Percentiles rank a stretch among this genome's conserved stretches.
These are phyloP conservation scores for Paratilapia polleni DNA, from an alignment of 2,113 vertebrate genomes.

Conservation along the genomic window DNA sequence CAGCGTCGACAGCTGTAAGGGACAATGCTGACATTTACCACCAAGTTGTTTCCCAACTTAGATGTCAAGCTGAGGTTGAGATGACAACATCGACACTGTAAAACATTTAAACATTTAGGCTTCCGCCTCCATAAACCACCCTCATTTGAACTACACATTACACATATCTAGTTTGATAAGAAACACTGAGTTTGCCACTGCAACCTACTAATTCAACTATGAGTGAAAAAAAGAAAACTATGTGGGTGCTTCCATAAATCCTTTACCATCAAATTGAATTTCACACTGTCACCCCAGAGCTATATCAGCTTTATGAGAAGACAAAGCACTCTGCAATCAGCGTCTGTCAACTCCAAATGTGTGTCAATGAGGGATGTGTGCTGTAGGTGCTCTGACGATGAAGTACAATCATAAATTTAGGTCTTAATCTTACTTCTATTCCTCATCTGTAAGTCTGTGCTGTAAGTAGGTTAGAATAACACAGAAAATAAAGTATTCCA, in stretches of 20 bases:
- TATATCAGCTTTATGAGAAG: conserved; percentile 16
- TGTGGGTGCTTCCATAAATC: conserved; percentile 18
- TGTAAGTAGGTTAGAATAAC: background rate
- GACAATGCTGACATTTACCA: conserved; percentile 16
- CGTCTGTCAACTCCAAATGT: conserved; percentile 5
- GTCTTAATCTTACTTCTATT: background rate
- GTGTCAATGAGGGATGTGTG: background rate
- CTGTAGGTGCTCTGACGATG: background rate
- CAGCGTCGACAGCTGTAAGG: conserved; percentile 40
- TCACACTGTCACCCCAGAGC: conserved; percentile 11
- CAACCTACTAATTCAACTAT: background rate
- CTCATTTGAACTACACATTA: background rate
- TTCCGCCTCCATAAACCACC: background rate
- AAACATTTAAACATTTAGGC: background rate
- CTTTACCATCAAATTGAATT: conserved; percentile 28
- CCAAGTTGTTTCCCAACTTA: background rate
- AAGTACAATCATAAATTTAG: background rate
- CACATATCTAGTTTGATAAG: background rate
- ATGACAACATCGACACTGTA: background rate
- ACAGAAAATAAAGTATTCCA: background rate
- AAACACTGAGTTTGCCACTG: background rate
- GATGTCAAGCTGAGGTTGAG: conserved; percentile 10
- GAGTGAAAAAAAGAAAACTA: background rate
- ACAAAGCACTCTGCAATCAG: conserved; percentile 22
- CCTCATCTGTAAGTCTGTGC: background rate